Conservation (phyloP, 2,888 invertebrate species). For the Gisinianus flammeolus region DNA sequence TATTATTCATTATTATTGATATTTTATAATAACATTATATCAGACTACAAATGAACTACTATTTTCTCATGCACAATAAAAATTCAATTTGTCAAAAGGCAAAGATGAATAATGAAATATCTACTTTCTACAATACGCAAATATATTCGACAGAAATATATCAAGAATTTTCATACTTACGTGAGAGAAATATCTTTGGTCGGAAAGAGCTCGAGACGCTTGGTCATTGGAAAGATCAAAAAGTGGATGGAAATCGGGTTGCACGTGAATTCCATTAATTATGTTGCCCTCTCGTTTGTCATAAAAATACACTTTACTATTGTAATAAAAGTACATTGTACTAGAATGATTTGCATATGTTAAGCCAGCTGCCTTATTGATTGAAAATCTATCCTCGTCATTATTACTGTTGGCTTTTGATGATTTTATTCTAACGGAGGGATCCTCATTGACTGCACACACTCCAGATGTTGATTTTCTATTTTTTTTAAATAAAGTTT, state of each 20-base stretch:
- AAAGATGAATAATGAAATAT: too few relatives aligned
- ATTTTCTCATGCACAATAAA: too few relatives aligned
- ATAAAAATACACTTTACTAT: constrained; percentile 44
- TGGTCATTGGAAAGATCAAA: constrained; percentile 43
- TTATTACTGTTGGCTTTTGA: not conserved
- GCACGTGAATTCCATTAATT: constrained; percentile 7
- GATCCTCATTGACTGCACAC: not conserved
- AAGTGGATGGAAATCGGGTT: constrained; percentile 14
- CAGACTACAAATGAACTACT: too few relatives aligned
- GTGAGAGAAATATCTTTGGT: constrained; percentile 42
- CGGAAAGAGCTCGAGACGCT: constrained; percentile 41
- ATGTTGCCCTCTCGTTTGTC: constrained; percentile 42
- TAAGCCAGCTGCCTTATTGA: constrained; percentile 50
- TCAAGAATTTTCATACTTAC: too few relatives aligned
- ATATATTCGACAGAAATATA: too few relatives aligned
- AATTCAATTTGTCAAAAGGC: too few relatives aligned
- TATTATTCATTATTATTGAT: too few relatives aligned
- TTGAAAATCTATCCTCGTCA: constrained; percentile 37
- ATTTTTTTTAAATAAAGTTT: not conserved
- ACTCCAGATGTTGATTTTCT: not conserved
- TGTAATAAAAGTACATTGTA: constrained; percentile 45
- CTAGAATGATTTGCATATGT: constrained; percentile 28
- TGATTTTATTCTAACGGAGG: not conserved
- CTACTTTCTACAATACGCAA: too few relatives aligned
- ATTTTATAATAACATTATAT: too few relatives aligned